Percentiles rank a stretch among this genome's conserved stretches.
Conservation (phyloP, 2,113 vertebrate genomes). For the Pantherophis guttatus region DNA sequence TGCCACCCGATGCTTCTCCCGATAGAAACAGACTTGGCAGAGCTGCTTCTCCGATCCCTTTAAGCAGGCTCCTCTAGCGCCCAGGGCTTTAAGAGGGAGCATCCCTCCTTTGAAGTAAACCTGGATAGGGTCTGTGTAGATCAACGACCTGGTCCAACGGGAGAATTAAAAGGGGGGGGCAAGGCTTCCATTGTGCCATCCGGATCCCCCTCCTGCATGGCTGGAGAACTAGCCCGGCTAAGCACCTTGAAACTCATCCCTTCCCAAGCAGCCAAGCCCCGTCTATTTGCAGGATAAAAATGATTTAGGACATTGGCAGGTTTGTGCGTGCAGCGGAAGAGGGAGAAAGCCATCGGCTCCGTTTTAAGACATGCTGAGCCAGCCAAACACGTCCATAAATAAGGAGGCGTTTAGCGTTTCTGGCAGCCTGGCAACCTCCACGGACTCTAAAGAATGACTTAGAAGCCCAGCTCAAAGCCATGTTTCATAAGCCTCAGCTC, state of each 20-base stretch:
- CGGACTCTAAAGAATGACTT: conserved; percentile 2
- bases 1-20: background rate
- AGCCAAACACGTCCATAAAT: background rate
- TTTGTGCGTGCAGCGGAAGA: background rate
- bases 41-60: background rate
- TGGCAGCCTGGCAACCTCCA: background rate
- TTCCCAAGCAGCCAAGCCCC: background rate
- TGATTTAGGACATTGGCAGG: background rate
- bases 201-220: background rate
- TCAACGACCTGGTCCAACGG: too few relatives aligned
- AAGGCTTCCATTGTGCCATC: background rate
- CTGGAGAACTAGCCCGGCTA: background rate
- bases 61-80: background rate
- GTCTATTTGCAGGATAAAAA: background rate
- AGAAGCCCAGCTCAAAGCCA: background rate
- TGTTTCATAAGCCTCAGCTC: background rate
- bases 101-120: background rate
- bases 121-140: background rate
- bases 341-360: background rate
- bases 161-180: background rate
- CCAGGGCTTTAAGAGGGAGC: background rate
- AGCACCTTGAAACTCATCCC: background rate
- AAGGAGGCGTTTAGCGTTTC: conserved; percentile 1
- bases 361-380: conserved; percentile 27
- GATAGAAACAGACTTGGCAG: too few relatives aligned